These are phyloP conservation scores for Pipistrellus kuhlii DNA, from an alignment of 2,797 vertebrate species.

Conservation along the genomic window DNA sequence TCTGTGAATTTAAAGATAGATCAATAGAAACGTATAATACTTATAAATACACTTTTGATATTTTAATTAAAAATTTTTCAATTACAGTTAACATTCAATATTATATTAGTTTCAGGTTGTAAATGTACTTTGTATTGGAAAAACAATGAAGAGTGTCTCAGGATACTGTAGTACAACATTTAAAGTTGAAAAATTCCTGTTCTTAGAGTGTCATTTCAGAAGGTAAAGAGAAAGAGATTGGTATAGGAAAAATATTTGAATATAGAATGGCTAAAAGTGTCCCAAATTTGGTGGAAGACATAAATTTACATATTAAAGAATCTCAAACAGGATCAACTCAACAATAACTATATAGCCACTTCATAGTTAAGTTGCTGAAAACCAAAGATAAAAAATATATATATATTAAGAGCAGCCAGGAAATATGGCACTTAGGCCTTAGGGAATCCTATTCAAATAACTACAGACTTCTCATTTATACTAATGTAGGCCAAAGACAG, in stretches of 20 bases:
- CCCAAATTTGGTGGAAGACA: background rate
- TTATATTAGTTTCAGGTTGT: background rate
- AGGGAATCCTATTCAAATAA: background rate
- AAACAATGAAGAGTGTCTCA: background rate
- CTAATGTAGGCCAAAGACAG: background rate
- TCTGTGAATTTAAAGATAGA: background rate
- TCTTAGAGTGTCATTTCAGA: background rate
- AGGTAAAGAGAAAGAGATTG: background rate
- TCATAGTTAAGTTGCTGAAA: conserved; percentile 6
- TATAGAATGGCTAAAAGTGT: background rate
- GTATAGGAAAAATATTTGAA: background rate
- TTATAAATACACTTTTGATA: background rate
- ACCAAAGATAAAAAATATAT: background rate
- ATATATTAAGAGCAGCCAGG: background rate
- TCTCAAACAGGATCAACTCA: background rate
- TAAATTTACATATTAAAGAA: conserved; percentile 4
- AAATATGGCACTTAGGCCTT: background rate
- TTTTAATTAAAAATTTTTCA: background rate
- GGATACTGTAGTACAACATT: background rate
- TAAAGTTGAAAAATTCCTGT: conserved; percentile 16
- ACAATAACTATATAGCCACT: background rate
- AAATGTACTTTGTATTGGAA: background rate
- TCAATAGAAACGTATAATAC: background rate
- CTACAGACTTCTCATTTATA: background rate
- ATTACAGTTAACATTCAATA: background rate